Percentiles rank a stretch among this genome's conserved stretches.
Conservation (phyloP, 2,888 invertebrate genomes). For the Troides helena region DNA sequence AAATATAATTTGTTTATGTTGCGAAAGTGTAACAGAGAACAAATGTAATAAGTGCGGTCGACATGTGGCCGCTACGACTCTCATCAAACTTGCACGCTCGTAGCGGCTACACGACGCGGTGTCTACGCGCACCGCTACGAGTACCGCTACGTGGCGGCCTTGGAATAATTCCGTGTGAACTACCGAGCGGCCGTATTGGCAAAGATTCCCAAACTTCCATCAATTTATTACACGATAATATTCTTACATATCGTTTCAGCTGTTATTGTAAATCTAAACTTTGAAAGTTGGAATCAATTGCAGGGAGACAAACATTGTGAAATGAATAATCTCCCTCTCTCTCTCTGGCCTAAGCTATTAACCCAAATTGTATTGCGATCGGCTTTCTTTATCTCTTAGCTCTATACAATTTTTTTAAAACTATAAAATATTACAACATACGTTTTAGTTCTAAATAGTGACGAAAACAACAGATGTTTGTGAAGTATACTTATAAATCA, state of each 20-base stretch:
- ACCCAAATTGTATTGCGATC: too few relatives aligned
- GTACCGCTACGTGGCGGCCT: conserved; percentile 30
- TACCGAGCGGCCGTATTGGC: conserved; percentile 23
- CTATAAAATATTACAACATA: too few relatives aligned
- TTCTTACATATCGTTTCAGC: not conserved
- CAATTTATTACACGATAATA: conserved; percentile 1
- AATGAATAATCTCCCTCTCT: too few relatives aligned
- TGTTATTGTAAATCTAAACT: not conserved
- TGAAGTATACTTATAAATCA: too few relatives aligned
- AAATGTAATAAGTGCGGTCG: conserved; percentile 52
- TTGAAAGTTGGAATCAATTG: not conserved
- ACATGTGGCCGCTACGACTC: conserved; percentile 62
- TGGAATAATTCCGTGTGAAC: conserved; percentile 29
- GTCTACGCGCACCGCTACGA: conserved; percentile 46
- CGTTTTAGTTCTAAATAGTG: too few relatives aligned
- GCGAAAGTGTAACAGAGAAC: conserved; percentile 42
- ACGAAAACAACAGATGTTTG: too few relatives aligned
- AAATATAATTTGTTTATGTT: conserved; percentile 4
- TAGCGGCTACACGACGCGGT: conserved; percentile 35
- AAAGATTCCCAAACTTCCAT: conserved; percentile 24
- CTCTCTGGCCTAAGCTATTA: too few relatives aligned
- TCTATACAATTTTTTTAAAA: too few relatives aligned
- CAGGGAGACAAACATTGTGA: too few relatives aligned
- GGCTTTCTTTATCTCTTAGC: too few relatives aligned
- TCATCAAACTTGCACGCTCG: conserved; percentile 72